Evolutionary conservation across 1,140 invertebrate genomes (phyloP), one percentile per base, ranked within the genome.

Genomic region (Nephila pilipes): DNA sequence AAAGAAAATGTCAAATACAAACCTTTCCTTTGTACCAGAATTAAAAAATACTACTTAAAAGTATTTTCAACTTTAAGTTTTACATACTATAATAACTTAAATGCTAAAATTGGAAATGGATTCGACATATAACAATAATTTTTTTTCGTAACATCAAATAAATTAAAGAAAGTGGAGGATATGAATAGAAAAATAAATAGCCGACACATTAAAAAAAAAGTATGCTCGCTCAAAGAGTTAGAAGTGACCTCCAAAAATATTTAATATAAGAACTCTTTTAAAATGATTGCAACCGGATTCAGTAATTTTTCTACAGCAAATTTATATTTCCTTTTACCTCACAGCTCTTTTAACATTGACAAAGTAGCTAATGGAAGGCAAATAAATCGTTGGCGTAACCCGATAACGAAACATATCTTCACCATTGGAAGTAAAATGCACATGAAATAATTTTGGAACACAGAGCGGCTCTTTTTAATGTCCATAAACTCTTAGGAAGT

Each of bases 221-320:
- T 46, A 46, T 0, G 2, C 38, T 10, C 4, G 1, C 12, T 46
- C 6, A 8, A 46, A 46, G 12, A 2, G 46, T 46, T 6, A 46
- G 6, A 46, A 46, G 12, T 46, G 46, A 46, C 46, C 46, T 46
- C 46, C 46, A 46, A 46, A 6, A 46, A 79, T 36, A 1, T 12
- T 79, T 29, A 79, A 29, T 32, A 79, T 1, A 79, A 75, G 25
- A 65, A 65, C 25, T 12, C 63, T 25, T 14, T 58, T 22, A 58
- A 32, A 69, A 75, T 32, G 29, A 75, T 75, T 75, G 69, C 69
- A 75, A 32, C 69, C 69, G 69, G 69, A 75, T 75, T 75, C 69
- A 32, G 69, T 32, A 75, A 75, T 32, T 18, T 32, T 36, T 75
- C 69, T 75, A 36, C 29, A 18, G 29, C 25, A 36, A 46, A 75